Evolutionary conservation across 2,888 invertebrate species (phyloP).

Genomic region (Agonopterix alstromeriana): DNA sequence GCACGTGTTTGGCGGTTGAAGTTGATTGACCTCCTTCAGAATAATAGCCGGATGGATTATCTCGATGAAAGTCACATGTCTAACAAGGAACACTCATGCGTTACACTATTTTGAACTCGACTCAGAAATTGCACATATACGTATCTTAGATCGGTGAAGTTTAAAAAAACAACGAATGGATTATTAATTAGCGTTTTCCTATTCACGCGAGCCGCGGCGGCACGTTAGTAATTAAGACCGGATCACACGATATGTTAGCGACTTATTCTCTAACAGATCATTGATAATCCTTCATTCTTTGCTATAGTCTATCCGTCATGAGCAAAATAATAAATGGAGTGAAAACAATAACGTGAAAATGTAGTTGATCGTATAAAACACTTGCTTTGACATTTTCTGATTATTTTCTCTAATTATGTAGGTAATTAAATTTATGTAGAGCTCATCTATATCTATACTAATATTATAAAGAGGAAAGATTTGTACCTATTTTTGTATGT

Average conservation of each 20-base stretch:
- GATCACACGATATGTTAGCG: conserved; percentile 46
- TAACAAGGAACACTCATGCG: conserved; percentile 16
- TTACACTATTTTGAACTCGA: conserved; percentile 9
- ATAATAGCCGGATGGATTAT: conserved; percentile 15
- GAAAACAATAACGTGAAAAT: neutral
- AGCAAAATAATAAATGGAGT: neutral
- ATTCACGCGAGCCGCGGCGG: conserved; percentile 33
- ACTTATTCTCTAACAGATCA: conserved; percentile 32
- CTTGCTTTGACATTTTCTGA: too few relatives aligned
- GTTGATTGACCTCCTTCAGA: conserved; percentile 13
- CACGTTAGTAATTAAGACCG: conserved; percentile 34
- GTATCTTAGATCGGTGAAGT: conserved; percentile 25
- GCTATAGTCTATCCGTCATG: conserved; percentile 10
- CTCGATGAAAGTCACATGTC: conserved; percentile 19
- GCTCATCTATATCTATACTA: too few relatives aligned
- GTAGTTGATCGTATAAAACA: too few relatives aligned
- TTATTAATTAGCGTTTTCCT: conserved; percentile 47
- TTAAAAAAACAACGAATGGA: conserved; percentile 27
- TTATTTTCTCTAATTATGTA: too few relatives aligned
- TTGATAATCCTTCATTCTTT: conserved; percentile 26
- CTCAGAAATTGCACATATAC: conserved; percentile 13
- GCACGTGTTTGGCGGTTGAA: conserved; percentile 6
- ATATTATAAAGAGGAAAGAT: too few relatives aligned
- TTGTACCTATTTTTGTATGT: too few relatives aligned
- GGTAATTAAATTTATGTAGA: too few relatives aligned